Base-by-base conservation (phyloP, 2,113 vertebrate species). In the Poeciliopsis retropinna region DNA sequence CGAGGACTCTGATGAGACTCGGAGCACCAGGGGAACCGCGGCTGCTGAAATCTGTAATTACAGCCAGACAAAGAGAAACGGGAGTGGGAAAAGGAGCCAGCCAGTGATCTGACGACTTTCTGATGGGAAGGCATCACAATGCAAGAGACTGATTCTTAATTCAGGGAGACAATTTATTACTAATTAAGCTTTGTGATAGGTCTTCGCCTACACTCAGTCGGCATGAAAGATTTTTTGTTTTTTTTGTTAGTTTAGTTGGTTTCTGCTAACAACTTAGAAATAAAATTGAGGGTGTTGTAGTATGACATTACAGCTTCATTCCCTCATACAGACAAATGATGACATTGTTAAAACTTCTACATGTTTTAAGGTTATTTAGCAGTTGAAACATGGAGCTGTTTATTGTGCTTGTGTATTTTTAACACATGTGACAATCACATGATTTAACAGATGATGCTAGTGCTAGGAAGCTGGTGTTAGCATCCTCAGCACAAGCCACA, bases 31-130 rank as follows among this genome's bases (percentile, higher is more conserved):
- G 75, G 67, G 39, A 76, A 31, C 41, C 30, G 34, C 60, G 51
- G 63, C 74, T 63, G 27, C 63, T 19, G 62, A 68, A 54, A 39
- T 70, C 68, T 66, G 80, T 73, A 73, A 87, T 78, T 79, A 82
- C 32, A 82, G 54, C 12, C 39, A 70, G 70, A 62, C 12, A 37
- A 47, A 69, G 44, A 54, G n/a, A 37, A 72, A 51, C 6, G 25
- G 60, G 34, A 70, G 39, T 1, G n/a, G 51, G 66, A 29, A 37
- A 41, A 47, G 27, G 39, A 73, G 60, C 51, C 54, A 12, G 34
- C 19, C 6, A 70, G n/a, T 64, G 11, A 67, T 47, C 67, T 12
- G 25, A 47, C 34, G 1, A 65, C 69, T 60, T 54, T 8, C 30
- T 64, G 69, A 74, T 39, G 22, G 22, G 19, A 22, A 37, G 60